Conservation (phyloP, 2,888 invertebrate species). For the Ennomos fuscantarius region DNA sequence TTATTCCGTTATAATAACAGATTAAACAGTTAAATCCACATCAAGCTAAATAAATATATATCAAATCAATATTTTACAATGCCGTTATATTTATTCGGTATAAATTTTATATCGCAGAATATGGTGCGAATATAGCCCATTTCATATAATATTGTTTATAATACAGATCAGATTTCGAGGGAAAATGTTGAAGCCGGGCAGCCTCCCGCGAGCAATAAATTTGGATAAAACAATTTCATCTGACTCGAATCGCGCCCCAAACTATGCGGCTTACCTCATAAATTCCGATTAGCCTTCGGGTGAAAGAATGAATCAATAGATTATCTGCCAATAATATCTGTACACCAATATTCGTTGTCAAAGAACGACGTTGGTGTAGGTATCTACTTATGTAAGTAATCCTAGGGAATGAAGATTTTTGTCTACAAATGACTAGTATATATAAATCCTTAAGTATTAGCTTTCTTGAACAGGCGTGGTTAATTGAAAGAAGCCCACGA, state of each 20-base stretch:
- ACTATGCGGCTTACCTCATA: slow-evolving; percentile 74
- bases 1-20: too few relatives aligned
- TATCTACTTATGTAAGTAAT: neutral
- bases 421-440: too few relatives aligned
- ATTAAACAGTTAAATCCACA: neutral
- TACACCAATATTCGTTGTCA: slow-evolving; percentile 43
- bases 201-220: slow-evolving; percentile 72
- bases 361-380: slow-evolving; percentile 6
- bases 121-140: slow-evolving; percentile 15
- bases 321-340: slow-evolving; percentile 64
- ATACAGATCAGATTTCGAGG: slow-evolving; percentile 60
- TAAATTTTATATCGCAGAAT: slow-evolving; percentile 11
- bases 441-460: too few relatives aligned
- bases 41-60: neutral
- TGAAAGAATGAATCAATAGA: slow-evolving; percentile 71
- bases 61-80: slow-evolving; percentile 6
- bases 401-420: too few relatives aligned
- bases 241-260: slow-evolving; percentile 68
- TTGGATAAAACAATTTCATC: slow-evolving; percentile 79
- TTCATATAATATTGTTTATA: slow-evolving; percentile 43
- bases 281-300: slow-evolving; percentile 71
- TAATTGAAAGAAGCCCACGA: too few relatives aligned
- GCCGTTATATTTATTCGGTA: slow-evolving; percentile 1
- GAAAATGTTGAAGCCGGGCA: slow-evolving; percentile 64
- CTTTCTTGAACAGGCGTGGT: too few relatives aligned